These are phyloP conservation scores for Epinotia ramella DNA, from an alignment of 2,888 invertebrate genomes.

Conservation along the genomic window DNA sequence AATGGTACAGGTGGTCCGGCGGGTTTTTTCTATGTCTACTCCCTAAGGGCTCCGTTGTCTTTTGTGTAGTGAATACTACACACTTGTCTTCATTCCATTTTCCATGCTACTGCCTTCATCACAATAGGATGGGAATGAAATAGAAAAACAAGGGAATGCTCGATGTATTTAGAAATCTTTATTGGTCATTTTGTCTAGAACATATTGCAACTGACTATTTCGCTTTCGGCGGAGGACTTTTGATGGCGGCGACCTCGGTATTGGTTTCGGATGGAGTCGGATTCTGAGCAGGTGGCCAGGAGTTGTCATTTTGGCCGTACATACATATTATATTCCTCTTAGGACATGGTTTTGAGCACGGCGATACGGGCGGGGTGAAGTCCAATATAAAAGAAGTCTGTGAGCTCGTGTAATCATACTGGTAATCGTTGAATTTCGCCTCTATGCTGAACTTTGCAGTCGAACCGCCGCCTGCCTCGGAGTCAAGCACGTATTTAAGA, in stretches of 20 bases:
- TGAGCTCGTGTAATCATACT: constrained; percentile 78
- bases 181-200: background rate
- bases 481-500: constrained; percentile 76
- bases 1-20: no score
- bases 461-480: constrained; percentile 49
- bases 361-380: constrained; percentile 74
- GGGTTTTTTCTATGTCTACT: no score
- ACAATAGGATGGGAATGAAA: background rate
- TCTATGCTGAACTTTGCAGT: constrained; percentile 71
- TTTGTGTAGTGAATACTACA: no score
- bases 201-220: background rate
- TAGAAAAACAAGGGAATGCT: constrained; percentile 4
- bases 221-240: background rate
- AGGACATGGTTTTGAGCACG: constrained; percentile 66
- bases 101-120: no score
- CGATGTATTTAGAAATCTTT: constrained; percentile 9
- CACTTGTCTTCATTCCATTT: no score
- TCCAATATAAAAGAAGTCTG: constrained; percentile 76
- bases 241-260: background rate
- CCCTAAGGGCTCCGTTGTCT: no score
- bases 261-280: background rate
- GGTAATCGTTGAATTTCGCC: constrained; percentile 78
- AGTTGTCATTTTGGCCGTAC: constrained; percentile 22
- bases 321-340: constrained; percentile 63
- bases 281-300: constrained; percentile 26